Conservation (phyloP, 2,888 invertebrate genomes). For the Eledona agricola region DNA sequence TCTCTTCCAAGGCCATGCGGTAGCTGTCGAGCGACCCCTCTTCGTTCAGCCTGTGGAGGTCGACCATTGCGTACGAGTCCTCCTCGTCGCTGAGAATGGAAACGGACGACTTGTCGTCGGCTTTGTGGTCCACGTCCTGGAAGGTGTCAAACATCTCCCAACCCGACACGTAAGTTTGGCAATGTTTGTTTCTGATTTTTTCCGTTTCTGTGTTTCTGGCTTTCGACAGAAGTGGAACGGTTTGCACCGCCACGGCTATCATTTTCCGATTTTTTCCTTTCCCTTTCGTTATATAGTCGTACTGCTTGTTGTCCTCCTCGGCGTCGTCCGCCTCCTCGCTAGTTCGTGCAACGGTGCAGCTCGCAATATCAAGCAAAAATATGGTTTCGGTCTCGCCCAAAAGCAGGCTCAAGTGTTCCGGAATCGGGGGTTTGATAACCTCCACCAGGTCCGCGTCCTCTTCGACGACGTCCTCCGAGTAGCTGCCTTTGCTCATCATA, state of each 20-base stretch:
- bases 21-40: conserved; percentile 49
- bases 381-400: conserved; percentile 74
- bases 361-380: conserved; percentile 72
- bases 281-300: conserved; percentile 73
- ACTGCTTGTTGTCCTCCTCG: conserved; percentile 71
- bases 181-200: conserved; percentile 62
- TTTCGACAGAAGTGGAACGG: conserved; percentile 69
- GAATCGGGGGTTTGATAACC: conserved; percentile 53
- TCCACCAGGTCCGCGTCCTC: conserved; percentile 5
- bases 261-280: conserved; percentile 74
- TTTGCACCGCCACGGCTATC: conserved; percentile 76
- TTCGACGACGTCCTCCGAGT: background rate
- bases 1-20: conserved; percentile 52
- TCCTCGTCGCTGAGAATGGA: conserved; percentile 5
- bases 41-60: conserved; percentile 42
- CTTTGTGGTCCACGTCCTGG: conserved; percentile 54
- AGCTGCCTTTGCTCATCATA: background rate
- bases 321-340: conserved; percentile 66
- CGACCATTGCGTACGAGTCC: conserved; percentile 22
- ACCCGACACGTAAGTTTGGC: conserved; percentile 73
- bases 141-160: conserved; percentile 84
- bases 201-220: conserved; percentile 71
- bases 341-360: conserved; percentile 69
- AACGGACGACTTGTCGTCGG: background rate
- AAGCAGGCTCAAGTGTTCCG: conserved; percentile 69